Base-by-base conservation (phyloP, 2,888 invertebrate genomes). In the Rhaphigaster nebulosa region DNA sequence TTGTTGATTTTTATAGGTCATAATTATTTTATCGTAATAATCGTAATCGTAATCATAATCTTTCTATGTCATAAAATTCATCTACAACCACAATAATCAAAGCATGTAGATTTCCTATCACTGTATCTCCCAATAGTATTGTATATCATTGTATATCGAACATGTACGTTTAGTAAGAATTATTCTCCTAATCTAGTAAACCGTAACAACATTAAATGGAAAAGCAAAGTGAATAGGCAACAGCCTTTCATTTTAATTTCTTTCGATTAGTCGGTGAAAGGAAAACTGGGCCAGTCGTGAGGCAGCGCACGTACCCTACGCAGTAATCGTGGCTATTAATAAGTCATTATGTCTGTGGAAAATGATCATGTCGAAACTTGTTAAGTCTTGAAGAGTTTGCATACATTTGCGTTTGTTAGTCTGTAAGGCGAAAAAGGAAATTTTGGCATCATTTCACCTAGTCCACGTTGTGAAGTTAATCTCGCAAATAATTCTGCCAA, bases 241-340 rank as follows among this genome's bases (percentile, higher is more conserved):
- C 18, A 29, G 20, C 20, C 20, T 38, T 38, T 38, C 34, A 38
- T 38, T 76, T 65, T 38, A 76, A 76, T 38, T 76, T 70, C 34
- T 38, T 76, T 38, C 20, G 38, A 38, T 38, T 76, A 23, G 20
- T 0, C 23, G 4, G 18, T 76, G 70, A 76, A 76, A 20, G 70
- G 70, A 76, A 34, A 76, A 38, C 34, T 76, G 70, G 70, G 70
- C 38, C 70, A 76, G 70, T 20, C 70, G 70, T 76, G 70, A 76
- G 8, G 34, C 18, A 20, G 70, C 70, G 70, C 70, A 76, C 70
- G 70, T 76, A 76, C 20, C 0, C 70, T 20, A 8, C 34, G 34
- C 34, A 38, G 34, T 76, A 76, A 76, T 76, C 70, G 34, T 8
- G 0, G 20, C 70, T 8, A 76, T 76, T 76, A 38, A 38, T 0